A percentile compares a stretch with the other conserved stretches of the same genome.
phyloP scores from a whole-genome alignment of 2,888 invertebrate genomes.

The Rhagonycha lutea region DNA sequence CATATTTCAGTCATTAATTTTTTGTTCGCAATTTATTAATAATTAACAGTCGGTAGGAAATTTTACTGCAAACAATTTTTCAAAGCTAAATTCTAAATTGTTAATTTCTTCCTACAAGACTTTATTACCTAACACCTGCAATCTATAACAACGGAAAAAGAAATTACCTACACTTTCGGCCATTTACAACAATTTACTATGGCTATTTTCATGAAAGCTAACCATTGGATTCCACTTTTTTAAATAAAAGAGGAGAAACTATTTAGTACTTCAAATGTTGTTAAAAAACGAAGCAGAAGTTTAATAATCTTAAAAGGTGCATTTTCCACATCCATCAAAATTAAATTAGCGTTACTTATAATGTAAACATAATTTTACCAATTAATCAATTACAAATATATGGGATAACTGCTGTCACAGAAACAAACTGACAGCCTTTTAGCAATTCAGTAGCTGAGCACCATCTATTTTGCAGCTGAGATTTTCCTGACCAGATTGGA shows the following conservation, averaged over 20 bases:
- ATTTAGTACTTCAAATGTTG: background rate
- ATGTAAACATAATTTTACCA: background rate
- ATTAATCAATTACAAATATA: background rate
- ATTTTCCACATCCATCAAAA: background rate
- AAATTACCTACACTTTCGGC: constrained; percentile 22
- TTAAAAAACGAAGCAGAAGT: background rate
- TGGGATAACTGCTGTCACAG: background rate
- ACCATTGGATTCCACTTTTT: constrained; percentile 16
- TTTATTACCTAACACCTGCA: constrained; percentile 22
- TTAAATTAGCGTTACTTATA: background rate
- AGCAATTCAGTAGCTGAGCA: background rate
- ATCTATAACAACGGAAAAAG: constrained; percentile 22
- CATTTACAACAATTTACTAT: constrained; percentile 28
- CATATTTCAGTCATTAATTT: background rate
- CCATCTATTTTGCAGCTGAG: background rate
- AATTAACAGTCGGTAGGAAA: background rate
- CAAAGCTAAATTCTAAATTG: background rate
- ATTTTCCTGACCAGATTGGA: background rate
- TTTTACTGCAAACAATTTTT: background rate
- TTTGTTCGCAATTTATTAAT: background rate
- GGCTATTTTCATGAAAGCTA: constrained; percentile 5
- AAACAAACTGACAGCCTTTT: background rate
- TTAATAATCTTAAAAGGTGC: background rate
- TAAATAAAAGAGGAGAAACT: background rate
- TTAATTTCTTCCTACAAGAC: constrained; percentile 13